Base-by-base conservation (phyloP, 1,140 invertebrate species). In the Phortica variegata region DNA sequence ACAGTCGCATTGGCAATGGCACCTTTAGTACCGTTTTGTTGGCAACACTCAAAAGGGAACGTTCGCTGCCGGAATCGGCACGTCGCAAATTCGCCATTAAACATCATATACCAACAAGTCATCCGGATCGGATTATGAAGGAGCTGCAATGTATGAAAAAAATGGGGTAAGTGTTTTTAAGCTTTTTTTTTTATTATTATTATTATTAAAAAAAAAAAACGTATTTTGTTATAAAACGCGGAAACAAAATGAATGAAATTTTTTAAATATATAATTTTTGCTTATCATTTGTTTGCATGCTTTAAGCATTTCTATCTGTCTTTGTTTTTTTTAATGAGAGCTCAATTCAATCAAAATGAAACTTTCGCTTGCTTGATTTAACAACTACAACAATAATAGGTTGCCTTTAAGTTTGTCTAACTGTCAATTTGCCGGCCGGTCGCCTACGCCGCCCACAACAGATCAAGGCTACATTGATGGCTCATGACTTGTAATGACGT, bases 21-120 rank as follows among this genome's bases (percentile, higher is more conserved):
- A 89, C 89, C 1, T 93, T 92, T 49, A 91, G 89, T 63, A 87
- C 84, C 10, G 90, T 93, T 1, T 90, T 86, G 54, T 66, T 91
- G 49, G 89, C 86, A 3, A 84, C 83, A 8, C 63, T 89, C 18
- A 86, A 85, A 50, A 79, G 83, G 8, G 65, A 79, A 9, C 49
- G 73, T 9, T 47, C 79, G 39, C 32, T 65, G 41, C 62, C 75
- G n/a, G 77, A 82, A 1, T 75, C 77, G 20, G 78, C 84, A 43
- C 76, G 78, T 18, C 80, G 79, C 65, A 80, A 80, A 68, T 91
- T 87, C 79, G 90, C 90, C 1, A 80, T 93, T 17, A 93, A 93
- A 72, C 86, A 91, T 73, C 81, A 92, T 20, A 85, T 91, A 52
- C 90, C 90, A 8, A 92, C 89, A 31, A 87, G 85, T 56, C 87